A percentile compares a stretch with the other conserved stretches of the same genome.
phyloP scores from a whole-genome alignment of 2,113 vertebrate species.

The Triplophysa siluroides region DNA sequence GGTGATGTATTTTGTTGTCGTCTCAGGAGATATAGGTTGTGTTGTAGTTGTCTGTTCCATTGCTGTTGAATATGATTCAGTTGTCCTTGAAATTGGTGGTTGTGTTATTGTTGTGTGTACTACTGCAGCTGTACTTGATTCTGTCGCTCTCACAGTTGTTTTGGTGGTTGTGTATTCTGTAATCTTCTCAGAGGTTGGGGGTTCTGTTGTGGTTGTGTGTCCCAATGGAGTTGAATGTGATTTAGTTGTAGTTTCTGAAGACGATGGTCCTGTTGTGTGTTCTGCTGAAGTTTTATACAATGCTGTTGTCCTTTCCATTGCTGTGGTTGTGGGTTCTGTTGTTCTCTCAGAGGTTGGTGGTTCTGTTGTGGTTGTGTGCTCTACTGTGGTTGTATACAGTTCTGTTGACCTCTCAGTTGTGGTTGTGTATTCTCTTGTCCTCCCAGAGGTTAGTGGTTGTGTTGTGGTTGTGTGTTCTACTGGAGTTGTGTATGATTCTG shows the following conservation, averaged over 20 bases:
- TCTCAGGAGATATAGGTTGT: background rate
- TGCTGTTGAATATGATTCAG: background rate
- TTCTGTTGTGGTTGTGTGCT: background rate
- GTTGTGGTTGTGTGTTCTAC: background rate
- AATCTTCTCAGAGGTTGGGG: background rate
- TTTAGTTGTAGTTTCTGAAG: conserved; percentile 4
- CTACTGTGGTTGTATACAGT: background rate
- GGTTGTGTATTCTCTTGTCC: background rate
- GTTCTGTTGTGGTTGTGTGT: background rate
- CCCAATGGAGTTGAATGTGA: background rate
- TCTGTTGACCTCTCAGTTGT: conserved; percentile 2
- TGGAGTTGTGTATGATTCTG: background rate
- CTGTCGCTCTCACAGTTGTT: background rate
- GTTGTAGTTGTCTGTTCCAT: background rate
- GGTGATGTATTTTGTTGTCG: background rate
- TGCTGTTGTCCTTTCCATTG: background rate
- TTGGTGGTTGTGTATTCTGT: background rate
- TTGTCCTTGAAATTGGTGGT: background rate
- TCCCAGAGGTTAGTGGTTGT: background rate
- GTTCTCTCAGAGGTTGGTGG: background rate
- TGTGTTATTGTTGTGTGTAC: background rate
- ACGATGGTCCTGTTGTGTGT: too few species aligned
- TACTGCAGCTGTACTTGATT: background rate
- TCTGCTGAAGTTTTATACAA: background rate
- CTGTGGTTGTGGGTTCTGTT: background rate